Conservation (phyloP, 2,888 invertebrate species). For the Tetranychus piercei region DNA sequence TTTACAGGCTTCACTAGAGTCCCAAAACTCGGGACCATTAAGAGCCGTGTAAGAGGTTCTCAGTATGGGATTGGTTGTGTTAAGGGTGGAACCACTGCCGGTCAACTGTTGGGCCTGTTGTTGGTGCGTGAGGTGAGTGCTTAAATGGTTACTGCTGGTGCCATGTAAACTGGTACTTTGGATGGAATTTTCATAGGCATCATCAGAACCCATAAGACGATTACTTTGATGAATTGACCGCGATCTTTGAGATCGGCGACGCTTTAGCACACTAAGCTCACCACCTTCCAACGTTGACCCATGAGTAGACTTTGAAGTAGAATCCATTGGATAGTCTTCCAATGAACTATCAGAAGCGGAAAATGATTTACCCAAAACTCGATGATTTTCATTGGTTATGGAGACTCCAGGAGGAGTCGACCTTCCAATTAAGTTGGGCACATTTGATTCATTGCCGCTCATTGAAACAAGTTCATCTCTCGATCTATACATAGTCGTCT, state of each 20-base stretch:
- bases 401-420: too few relatives aligned
- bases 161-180: background rate
- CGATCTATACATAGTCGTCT: background rate
- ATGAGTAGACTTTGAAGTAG: background rate
- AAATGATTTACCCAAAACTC: slow-evolving; percentile 15
- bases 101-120: too few relatives aligned
- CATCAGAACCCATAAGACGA: background rate
- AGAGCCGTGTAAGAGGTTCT: too few relatives aligned
- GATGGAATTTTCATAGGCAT: background rate
- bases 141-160: background rate
- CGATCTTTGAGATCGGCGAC: background rate
- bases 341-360: slow-evolving; percentile 14
- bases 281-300: background rate
- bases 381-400: background rate
- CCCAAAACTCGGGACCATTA: background rate
- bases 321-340: slow-evolving; percentile 4
- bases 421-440: too few relatives aligned
- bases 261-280: background rate
- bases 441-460: background rate
- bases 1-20: background rate
- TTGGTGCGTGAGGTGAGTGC: background rate
- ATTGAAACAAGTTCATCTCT: background rate
- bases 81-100: too few relatives aligned
- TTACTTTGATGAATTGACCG: background rate
- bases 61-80: too few relatives aligned